phyloP scores from a whole-genome alignment of 2,888 invertebrate species.

The Mythimna impura region DNA sequence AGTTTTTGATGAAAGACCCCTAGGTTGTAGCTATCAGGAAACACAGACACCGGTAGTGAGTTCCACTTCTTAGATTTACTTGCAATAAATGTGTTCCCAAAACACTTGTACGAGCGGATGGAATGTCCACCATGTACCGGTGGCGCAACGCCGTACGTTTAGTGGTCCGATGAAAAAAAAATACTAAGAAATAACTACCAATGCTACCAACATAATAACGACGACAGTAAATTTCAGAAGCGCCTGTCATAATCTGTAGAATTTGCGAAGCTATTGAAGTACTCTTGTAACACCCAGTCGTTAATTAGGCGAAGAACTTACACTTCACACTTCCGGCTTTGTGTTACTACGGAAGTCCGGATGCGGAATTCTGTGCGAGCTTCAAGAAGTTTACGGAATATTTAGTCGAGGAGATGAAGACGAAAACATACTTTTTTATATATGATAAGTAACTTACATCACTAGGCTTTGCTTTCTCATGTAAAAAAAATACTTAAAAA shows the following conservation, averaged over 20 bases:
- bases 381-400: conserved; percentile 9
- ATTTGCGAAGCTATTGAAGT: conserved; percentile 20
- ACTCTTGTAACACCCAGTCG: conserved; percentile 18
- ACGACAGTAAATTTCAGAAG: neutral
- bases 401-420: conserved; percentile 1
- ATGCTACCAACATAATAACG: neutral
- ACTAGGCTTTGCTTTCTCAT: neutral
- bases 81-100: too few species aligned
- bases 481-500: neutral
- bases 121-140: too few species aligned
- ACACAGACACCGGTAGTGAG: neutral
- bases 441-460: neutral
- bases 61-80: too few species aligned
- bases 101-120: too few species aligned
- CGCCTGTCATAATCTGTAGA: neutral
- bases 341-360: conserved; percentile 17
- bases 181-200: neutral
- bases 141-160: too few species aligned
- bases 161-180: neutral
- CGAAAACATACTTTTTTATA: neutral
- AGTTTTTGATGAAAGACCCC: too few species aligned
- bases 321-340: conserved; percentile 44
- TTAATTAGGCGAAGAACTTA: conserved; percentile 43
- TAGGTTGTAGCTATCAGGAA: too few species aligned
- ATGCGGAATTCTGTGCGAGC: conserved; percentile 12